These are phyloP conservation scores for Paraescarpia echinospica DNA, from an alignment of 1,140 invertebrate species.

Conservation along the genomic window DNA sequence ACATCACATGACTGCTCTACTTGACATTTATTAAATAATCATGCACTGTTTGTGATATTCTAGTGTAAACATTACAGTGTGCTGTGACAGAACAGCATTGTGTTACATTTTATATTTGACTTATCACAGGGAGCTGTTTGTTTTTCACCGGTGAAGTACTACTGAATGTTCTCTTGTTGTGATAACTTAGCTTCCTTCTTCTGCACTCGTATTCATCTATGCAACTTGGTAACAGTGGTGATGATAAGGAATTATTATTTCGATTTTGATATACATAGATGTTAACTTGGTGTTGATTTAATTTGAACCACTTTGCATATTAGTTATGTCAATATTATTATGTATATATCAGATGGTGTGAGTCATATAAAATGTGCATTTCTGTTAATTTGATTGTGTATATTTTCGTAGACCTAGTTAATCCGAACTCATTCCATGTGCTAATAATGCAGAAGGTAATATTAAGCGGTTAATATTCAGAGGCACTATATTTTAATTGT, in stretches of 20 bases:
- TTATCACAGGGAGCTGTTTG: not conserved
- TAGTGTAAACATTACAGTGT: not conserved
- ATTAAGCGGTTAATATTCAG: not conserved
- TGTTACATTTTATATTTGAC: not conserved
- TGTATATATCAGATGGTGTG: not conserved
- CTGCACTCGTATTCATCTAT: not conserved
- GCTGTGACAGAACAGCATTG: not conserved
- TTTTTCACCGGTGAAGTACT: not conserved
- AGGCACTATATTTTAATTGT: not conserved
- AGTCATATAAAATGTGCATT: not conserved
- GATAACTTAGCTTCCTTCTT: not conserved
- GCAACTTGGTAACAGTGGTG: not conserved
- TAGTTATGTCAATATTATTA: not conserved
- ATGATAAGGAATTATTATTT: not conserved
- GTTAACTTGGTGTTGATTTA: not conserved
- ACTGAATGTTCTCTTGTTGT: not conserved
- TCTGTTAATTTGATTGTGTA: not conserved
- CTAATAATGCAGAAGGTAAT: not conserved
- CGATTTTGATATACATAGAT: not conserved
- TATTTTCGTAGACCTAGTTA: not conserved
- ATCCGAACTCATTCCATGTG: not conserved
- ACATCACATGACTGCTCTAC: not conserved
- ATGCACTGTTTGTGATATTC: not conserved
- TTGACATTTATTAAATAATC: not conserved
- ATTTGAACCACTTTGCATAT: not conserved